phyloP scores from a whole-genome alignment of 2,888 invertebrate genomes.

The Nasonia oneida region DNA sequence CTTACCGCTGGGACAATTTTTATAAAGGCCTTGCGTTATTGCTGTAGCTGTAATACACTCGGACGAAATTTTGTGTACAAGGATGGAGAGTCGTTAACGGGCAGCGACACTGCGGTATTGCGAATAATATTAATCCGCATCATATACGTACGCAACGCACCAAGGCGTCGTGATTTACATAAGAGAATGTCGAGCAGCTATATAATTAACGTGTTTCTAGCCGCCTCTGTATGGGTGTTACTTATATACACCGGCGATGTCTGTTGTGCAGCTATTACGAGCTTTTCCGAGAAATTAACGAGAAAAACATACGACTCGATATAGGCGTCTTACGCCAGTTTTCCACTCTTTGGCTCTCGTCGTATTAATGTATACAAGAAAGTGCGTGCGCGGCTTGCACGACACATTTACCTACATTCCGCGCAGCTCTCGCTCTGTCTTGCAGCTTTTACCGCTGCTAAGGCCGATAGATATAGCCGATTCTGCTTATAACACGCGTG shows the following conservation, averaged over 20 bases:
- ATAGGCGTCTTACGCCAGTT: background rate
- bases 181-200: background rate
- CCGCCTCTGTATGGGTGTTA: background rate
- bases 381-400: constrained; percentile 13
- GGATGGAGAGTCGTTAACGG: background rate
- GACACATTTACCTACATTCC: constrained; percentile 62
- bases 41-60: background rate
- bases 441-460: background rate
- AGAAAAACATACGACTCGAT: no score
- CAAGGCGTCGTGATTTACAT: background rate
- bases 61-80: no score
- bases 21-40: background rate
- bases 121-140: background rate
- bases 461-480: background rate
- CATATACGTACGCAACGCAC: background rate
- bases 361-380: background rate
- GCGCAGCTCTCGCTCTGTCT: constrained; percentile 8
- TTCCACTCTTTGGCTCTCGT: background rate
- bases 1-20: background rate
- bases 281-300: no score
- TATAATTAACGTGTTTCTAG: no score
- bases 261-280: no score
- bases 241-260: background rate
- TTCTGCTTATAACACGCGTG: background rate
- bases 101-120: background rate